Conservation (phyloP, 2,888 invertebrate species). For the Andrena bicolor region DNA sequence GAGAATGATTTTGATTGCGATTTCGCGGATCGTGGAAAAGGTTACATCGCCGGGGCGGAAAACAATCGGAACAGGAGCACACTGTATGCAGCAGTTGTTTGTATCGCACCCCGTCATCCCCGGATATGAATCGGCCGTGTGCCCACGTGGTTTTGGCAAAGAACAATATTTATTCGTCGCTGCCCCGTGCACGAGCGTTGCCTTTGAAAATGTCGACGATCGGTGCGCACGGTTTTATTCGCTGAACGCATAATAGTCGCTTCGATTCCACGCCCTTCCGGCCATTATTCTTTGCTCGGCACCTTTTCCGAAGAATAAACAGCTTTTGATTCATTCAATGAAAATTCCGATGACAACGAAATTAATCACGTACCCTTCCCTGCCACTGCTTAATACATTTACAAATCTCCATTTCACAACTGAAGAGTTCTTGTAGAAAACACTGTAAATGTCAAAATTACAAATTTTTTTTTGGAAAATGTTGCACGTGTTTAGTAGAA, state of each 20-base stretch:
- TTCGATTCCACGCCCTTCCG: neutral
- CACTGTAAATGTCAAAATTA: no score
- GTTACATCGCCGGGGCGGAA: slow-evolving; percentile 26
- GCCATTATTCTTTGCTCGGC: slow-evolving; percentile 3
- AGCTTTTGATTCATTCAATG: neutral
- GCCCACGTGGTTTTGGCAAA: slow-evolving; percentile 64
- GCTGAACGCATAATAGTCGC: neutral
- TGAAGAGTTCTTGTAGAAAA: no score
- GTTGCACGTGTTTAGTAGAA: no score
- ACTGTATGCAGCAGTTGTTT: slow-evolving; percentile 36
- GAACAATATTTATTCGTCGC: slow-evolving; percentile 67
- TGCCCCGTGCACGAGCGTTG: slow-evolving; percentile 47
- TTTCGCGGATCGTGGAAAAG: neutral
- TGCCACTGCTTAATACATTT: no score
- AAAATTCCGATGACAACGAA: neutral
- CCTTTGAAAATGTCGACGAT: slow-evolving; percentile 54
- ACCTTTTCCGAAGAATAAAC: neutral
- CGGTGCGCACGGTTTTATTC: neutral
- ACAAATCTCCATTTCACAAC: no score
- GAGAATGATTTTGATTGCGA: neutral
- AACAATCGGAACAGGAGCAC: slow-evolving; percentile 47
- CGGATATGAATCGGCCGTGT: slow-evolving; percentile 68
- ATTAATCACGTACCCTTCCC: neutral
- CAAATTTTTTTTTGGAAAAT: no score
- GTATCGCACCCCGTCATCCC: slow-evolving; percentile 31